Evolutionary conservation across 2,797 vertebrate genomes (phyloP).

Genomic region (Monodelphis domestica): DNA sequence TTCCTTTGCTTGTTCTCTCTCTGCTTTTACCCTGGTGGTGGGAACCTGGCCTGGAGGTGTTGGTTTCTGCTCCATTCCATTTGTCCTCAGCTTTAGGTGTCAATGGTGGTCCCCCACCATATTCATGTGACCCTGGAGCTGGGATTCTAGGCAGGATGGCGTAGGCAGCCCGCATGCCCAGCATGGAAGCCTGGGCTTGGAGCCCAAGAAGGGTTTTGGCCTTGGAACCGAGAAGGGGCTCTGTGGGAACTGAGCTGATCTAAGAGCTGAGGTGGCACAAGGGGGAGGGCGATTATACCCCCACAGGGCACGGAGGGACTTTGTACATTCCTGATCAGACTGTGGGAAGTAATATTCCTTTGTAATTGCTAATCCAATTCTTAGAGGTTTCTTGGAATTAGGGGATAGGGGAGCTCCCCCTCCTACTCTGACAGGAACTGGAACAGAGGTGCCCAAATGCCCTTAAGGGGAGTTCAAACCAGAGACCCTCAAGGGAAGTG

Average conservation of each 20-base stretch:
- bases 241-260: neutral
- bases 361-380: neutral
- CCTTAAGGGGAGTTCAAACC: too few relatives aligned
- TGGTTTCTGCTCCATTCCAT: neutral
- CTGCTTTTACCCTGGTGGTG: neutral
- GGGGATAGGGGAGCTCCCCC: neutral
- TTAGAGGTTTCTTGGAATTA: neutral
- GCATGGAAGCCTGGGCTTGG: neutral
- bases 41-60: neutral
- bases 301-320: neutral
- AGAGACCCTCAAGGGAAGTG: too few relatives aligned
- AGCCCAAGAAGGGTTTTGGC: neutral
- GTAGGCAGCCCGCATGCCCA: neutral
- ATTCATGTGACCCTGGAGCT: neutral
- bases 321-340: neutral
- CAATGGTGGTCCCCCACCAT: neutral
- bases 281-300: too few relatives aligned
- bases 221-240: neutral
- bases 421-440: neutral
- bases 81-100: neutral
- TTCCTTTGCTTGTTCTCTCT: neutral
- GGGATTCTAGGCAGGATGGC: neutral
- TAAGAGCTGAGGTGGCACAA: neutral
- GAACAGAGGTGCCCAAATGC: neutral
- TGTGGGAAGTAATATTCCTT: neutral